These are phyloP conservation scores for Psittacula echo DNA, from an alignment of 2,797 vertebrate species.

Conservation along the genomic window DNA sequence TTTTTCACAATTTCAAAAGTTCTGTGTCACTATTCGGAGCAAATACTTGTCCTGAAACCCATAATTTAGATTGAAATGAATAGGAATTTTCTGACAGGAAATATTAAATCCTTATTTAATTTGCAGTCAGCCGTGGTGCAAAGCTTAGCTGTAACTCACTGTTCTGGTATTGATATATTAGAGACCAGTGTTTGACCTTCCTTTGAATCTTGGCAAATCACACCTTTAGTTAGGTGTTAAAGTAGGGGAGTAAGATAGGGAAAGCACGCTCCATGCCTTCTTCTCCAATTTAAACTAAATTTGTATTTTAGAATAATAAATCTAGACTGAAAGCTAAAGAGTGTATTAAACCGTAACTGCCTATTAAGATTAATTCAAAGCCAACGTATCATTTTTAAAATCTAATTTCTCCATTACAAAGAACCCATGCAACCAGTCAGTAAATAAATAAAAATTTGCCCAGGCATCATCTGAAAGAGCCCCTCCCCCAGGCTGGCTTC, in stretches of 20 bases:
- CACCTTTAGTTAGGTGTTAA: background rate
- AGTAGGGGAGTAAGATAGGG: background rate
- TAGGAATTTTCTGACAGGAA: slow-evolving; percentile 7
- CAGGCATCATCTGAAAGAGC: slow-evolving; percentile 15
- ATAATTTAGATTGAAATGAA: background rate
- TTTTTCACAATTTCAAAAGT: slow-evolving; percentile 13
- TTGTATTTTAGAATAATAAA: slow-evolving; percentile 34
- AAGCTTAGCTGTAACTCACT: background rate
- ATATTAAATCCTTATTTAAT: background rate
- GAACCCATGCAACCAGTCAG: background rate
- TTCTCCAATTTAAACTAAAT: slow-evolving; percentile 24
- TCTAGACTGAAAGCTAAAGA: slow-evolving; percentile 9
- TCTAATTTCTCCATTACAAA: slow-evolving; percentile 20
- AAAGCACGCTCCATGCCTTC: background rate
- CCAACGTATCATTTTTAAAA: background rate
- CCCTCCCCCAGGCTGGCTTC: slow-evolving; percentile 35
- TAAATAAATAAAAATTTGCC: slow-evolving; percentile 40
- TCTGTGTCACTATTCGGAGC: background rate
- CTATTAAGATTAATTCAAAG: slow-evolving; percentile 38
- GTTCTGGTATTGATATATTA: background rate
- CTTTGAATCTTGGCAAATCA: background rate
- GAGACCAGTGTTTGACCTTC: background rate
- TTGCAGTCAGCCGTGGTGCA: background rate
- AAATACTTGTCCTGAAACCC: background rate
- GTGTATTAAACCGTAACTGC: slow-evolving; percentile 1